These are phyloP conservation scores for Plotosus lineatus DNA, from an alignment of 2,113 vertebrate genomes.

Conservation along the genomic window DNA sequence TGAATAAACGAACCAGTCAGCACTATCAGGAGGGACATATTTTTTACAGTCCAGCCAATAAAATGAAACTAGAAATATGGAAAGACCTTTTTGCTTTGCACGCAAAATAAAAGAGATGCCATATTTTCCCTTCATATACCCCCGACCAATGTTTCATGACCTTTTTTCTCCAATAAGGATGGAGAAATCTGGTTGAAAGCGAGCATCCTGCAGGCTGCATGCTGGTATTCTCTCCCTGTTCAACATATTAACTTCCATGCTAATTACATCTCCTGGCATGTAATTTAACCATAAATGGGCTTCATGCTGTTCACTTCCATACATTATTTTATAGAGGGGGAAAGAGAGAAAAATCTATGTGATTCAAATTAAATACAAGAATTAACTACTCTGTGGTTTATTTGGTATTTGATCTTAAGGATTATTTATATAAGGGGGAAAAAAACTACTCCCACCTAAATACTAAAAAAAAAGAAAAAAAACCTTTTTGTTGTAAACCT, in stretches of 20 bases:
- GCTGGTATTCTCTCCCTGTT: background rate
- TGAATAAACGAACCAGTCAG: conserved; percentile 60
- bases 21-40: conserved; percentile 48
- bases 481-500: background rate
- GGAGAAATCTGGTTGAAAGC: background rate
- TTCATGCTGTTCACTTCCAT: background rate
- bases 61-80: conserved; percentile 57
- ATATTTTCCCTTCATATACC: conserved; percentile 34
- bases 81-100: conserved; percentile 17
- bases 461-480: background rate
- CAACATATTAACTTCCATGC: conserved; percentile 3
- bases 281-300: conserved; percentile 20
- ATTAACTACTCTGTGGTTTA: background rate
- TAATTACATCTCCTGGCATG: conserved; percentile 26
- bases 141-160: conserved; percentile 30
- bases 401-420: background rate
- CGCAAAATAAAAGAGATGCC: conserved; percentile 30
- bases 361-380: background rate
- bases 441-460: background rate
- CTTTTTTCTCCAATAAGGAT: conserved; percentile 24
- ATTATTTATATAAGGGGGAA: background rate
- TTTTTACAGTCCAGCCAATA: conserved; percentile 55
- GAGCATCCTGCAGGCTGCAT: conserved; percentile 12
- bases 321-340: background rate
- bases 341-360: background rate